Evolutionary conservation across 2,888 invertebrate genomes (phyloP).

Genomic region (Diarsia dahlii): DNA sequence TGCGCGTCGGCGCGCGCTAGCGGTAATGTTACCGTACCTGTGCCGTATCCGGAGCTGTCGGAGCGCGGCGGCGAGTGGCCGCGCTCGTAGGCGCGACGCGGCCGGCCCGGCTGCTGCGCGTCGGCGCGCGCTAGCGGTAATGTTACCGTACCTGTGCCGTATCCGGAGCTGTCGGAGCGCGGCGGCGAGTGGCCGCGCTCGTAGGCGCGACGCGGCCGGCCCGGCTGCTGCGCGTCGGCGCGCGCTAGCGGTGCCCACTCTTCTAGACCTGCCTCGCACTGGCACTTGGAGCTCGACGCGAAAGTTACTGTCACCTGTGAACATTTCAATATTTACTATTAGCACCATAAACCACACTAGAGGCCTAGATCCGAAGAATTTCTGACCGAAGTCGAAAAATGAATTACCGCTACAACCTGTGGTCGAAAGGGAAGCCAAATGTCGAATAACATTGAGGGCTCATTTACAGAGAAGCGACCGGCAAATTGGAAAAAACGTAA

Average conservation of each 20-base stretch:
- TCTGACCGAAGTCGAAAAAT: no score
- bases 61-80: conserved; percentile 95
- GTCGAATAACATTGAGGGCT: no score
- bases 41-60: conserved; percentile 96
- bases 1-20: conserved; percentile 79
- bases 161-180: conserved; percentile 95
- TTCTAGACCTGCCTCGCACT: conserved; percentile 85
- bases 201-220: conserved; percentile 92
- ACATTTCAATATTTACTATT: background rate
- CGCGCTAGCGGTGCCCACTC: conserved; percentile 79
- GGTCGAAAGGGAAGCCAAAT: no score
- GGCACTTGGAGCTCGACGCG: conserved; percentile 90
- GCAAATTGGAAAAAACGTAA: no score
- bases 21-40: conserved; percentile 85
- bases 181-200: conserved; percentile 95
- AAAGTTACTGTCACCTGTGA: conserved; percentile 92
- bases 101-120: conserved; percentile 88
- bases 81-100: conserved; percentile 93
- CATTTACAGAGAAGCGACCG: no score
- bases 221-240: conserved; percentile 88
- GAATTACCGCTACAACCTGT: no score
- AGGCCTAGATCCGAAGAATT: no score
- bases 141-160: conserved; percentile 93
- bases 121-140: conserved; percentile 67
- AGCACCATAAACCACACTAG: no score